Base-by-base conservation (phyloP, 2,888 invertebrate species). In the Phaonia tiefii region DNA sequence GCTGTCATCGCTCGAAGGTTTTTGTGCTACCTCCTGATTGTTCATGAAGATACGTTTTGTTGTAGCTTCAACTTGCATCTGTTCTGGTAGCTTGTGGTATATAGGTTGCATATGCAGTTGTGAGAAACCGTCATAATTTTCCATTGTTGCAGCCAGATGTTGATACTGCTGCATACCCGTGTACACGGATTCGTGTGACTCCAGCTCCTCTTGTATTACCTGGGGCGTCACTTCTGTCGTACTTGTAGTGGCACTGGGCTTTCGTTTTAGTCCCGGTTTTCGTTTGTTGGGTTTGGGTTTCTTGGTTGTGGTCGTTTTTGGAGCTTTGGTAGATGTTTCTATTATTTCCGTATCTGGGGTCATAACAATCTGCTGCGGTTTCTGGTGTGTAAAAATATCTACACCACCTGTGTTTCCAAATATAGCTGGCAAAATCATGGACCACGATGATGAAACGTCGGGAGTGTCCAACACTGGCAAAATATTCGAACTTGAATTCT, bases 371-470 rank as follows among this genome's bases (percentile, higher is more conserved):
- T 89, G 90, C 69, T 88, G 89, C 1, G 87, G 90, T n/a, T 88
- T 87, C 60, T 92, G 93, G 84, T 93, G 92, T 0, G 93, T 92
- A 22, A 92, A 91, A 56, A 93, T 92, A 83, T 94, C 93, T 22
- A 81, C 75, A 17, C 92, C 92, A 7, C 94, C 93, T 7, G 93
- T 94, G 72, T 94, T 94, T 0, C 95, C 95, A 86, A 96, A 94
- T 75, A 96, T 94, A 0, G 95, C 95, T 0, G 96, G 96, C 60
- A 96, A 91, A 81, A 96, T 96, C 87, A 95, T 93, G 83, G 95
- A 96, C 96, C 96, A 96, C 0, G 94, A 93, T 65, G 94, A 94
- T 0, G 94, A 94, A 0, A 95, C 94, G 87, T 95, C 95, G 0
- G 95, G 95, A 0, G 94, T 95, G 84, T 95, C 95, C 72, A 95